Conservation (phyloP, 2,113 vertebrate genomes). For the Panthera leo region DNA sequence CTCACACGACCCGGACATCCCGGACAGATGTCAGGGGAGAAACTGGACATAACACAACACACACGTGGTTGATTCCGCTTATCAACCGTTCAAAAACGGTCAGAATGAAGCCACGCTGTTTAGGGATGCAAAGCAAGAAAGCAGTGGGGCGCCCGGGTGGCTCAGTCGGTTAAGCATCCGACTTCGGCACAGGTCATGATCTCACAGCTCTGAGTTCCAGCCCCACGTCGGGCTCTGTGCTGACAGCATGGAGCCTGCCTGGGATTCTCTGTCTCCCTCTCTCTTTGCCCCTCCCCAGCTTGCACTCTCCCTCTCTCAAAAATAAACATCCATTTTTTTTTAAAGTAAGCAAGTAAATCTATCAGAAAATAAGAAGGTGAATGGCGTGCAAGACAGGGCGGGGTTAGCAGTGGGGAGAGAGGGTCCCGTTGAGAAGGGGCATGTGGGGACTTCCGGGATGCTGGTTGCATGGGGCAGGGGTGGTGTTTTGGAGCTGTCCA, state of each 20-base stretch:
- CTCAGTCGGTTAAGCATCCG: no score
- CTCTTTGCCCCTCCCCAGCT: no score
- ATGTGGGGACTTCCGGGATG: background rate
- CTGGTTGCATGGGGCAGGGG: fast-evolving
- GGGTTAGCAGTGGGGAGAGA: no score
- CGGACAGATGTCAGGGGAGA: background rate
- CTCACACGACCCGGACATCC: background rate
- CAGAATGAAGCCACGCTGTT: background rate
- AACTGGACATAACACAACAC: background rate
- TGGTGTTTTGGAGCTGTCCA: background rate
- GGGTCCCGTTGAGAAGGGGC: background rate
- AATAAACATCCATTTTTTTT: no score
- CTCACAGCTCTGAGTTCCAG: no score
- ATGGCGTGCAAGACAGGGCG: no score
- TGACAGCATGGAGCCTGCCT: no score
- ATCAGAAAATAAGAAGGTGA: background rate
- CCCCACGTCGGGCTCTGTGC: no score
- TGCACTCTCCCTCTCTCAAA: no score
- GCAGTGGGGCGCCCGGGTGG: no score
- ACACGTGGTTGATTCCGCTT: background rate
- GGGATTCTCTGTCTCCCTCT: no score
- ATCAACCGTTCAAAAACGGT: fast-evolving
- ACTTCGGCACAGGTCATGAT: no score
- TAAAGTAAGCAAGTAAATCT: background rate
- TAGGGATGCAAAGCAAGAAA: background rate